Evolutionary conservation across 2,888 invertebrate genomes (phyloP).

Genomic region (Fragum whitleyi): DNA sequence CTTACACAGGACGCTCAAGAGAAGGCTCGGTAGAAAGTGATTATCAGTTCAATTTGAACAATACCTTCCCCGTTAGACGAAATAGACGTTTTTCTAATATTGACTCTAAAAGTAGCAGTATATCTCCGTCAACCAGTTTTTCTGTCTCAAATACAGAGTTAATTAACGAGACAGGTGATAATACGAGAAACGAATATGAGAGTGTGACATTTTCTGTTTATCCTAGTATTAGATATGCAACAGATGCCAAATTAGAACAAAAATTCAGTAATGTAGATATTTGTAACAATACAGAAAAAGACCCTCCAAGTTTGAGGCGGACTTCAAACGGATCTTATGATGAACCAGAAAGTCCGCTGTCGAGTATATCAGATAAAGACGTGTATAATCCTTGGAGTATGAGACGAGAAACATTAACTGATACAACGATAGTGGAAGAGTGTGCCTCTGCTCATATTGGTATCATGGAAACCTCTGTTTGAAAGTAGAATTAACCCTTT

Average conservation of each 20-base stretch:
- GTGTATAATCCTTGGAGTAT: conserved; percentile 57
- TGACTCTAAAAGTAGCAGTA: conserved; percentile 30
- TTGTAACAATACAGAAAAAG: conserved; percentile 24
- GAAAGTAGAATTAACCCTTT: background rate
- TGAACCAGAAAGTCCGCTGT: conserved; percentile 36
- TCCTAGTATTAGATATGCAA: conserved; percentile 53
- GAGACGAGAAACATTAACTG: conserved; percentile 46
- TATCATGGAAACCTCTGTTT: conserved; percentile 60
- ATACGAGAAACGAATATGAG: conserved; percentile 13
- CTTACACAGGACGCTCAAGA: conserved; percentile 48
- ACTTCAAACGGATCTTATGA: conserved; percentile 36
- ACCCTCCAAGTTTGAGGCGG: conserved; percentile 32
- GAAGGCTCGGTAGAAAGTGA: conserved; percentile 63
- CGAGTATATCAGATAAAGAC: conserved; percentile 38
- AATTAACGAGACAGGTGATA: conserved; percentile 55
- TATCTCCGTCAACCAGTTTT: conserved; percentile 41
- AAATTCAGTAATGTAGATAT: conserved; percentile 10
- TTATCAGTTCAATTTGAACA: conserved; percentile 28
- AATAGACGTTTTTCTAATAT: conserved; percentile 40
- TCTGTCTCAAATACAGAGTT: conserved; percentile 45
- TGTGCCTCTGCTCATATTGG: conserved; percentile 24
- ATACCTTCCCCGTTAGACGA: conserved; percentile 41
- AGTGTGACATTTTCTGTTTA: conserved; percentile 48
- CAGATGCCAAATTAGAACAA: conserved; percentile 37
- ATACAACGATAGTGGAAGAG: conserved; percentile 54